phyloP scores from a whole-genome alignment of 30 jellyfish, hydroid and myxozoan species.

The Rhopilema esculentum region DNA sequence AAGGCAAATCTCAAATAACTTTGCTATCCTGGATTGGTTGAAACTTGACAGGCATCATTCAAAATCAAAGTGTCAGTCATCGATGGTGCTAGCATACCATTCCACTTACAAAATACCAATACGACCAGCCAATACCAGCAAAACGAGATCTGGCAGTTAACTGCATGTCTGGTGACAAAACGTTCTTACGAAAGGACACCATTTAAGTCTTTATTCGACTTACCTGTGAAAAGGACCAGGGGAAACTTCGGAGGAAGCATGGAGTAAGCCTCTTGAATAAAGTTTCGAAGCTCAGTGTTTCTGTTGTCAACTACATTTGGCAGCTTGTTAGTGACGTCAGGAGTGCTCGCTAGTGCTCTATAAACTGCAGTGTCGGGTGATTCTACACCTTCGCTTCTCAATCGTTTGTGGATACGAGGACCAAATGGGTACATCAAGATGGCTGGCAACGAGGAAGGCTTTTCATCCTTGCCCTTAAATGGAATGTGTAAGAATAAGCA shows the following conservation, averaged over 20 bases:
- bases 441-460: background rate
- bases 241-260: slow-evolving; percentile 70
- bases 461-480: slow-evolving; percentile 21
- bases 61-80: too few relatives aligned
- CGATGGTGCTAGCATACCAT: too few relatives aligned
- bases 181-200: background rate
- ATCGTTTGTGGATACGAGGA: slow-evolving; percentile 27
- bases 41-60: too few relatives aligned
- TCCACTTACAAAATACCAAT: too few relatives aligned
- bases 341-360: slow-evolving; percentile 43
- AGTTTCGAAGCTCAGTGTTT: slow-evolving; percentile 37
- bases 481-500: background rate
- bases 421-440: slow-evolving; percentile 68
- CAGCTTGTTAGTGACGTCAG: slow-evolving; percentile 59
- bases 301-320: slow-evolving; percentile 43
- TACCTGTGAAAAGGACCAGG: slow-evolving; percentile 75
- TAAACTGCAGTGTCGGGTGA: slow-evolving; percentile 32
- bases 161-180: too few relatives aligned
- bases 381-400: slow-evolving; percentile 24
- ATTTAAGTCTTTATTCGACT: background rate
- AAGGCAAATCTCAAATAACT: too few relatives aligned
- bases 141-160: too few relatives aligned
- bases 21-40: too few relatives aligned
- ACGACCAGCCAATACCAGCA: too few relatives aligned
- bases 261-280: slow-evolving; percentile 50